A percentile compares a stretch with the other conserved stretches of the same genome.
Conservation (phyloP, 2,888 invertebrate species). For the Odontomyia ornata region DNA sequence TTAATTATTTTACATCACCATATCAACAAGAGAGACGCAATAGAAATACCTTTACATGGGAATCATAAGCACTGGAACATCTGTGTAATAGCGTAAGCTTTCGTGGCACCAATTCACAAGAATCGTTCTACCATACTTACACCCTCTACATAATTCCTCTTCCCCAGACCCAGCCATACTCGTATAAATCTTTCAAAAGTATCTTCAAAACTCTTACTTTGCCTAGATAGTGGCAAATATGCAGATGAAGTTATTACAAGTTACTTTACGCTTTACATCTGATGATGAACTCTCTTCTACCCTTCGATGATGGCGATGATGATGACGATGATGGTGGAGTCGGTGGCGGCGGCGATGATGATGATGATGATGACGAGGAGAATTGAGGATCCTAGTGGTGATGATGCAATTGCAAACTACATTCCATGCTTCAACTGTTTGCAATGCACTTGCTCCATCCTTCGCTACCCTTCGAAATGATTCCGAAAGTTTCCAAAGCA, state of each 20-base stretch:
- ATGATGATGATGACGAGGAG: not conserved
- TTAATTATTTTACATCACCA: slow-evolving; percentile 9
- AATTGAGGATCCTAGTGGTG: not conserved
- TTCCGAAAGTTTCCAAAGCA: slow-evolving; percentile 1
- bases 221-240: slow-evolving; percentile 29
- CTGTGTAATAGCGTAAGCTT: slow-evolving; percentile 1
- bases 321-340: not conserved
- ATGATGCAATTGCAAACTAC: not conserved
- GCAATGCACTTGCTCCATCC: not conserved
- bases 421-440: not conserved
- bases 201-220: slow-evolving; percentile 16
- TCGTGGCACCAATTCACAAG: not conserved
- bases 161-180: not conserved
- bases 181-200: not conserved
- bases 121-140: not conserved
- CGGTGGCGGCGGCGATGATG: not conserved
- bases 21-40: not conserved
- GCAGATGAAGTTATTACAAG: slow-evolving; percentile 37
- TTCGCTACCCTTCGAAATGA: not conserved
- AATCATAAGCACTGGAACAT: not conserved
- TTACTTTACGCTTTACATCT: slow-evolving; percentile 39
- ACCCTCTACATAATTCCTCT: not conserved
- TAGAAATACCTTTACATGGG: no score
- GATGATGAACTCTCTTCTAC: slow-evolving; percentile 28
- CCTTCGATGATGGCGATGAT: not conserved